Evolutionary conservation across 2,888 invertebrate species (phyloP).

Genomic region (Papilio demoleus): DNA sequence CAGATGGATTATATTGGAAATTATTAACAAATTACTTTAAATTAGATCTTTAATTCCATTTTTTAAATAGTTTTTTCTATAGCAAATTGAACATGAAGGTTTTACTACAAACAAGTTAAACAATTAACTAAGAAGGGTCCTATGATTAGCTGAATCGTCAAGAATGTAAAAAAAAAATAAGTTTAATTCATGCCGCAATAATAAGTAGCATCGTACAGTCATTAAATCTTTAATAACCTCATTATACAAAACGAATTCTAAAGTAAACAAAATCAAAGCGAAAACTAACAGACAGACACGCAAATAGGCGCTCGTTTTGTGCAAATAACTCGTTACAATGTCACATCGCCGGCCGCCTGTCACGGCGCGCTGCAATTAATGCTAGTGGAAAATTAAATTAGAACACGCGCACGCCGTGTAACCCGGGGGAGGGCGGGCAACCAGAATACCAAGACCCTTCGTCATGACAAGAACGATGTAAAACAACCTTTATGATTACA

Average conservation of each 20-base stretch:
- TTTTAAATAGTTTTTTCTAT: no score
- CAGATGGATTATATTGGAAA: constrained; percentile 49
- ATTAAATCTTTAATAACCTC: constrained; percentile 12
- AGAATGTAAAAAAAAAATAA: no score
- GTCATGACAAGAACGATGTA: constrained; percentile 38
- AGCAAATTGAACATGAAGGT: no score
- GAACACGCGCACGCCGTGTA: constrained; percentile 76
- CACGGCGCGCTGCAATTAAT: constrained; percentile 72
- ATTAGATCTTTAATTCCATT: background rate
- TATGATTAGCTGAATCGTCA: no score
- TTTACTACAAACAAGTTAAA: no score
- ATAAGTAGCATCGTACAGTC: no score
- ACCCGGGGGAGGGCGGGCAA: constrained; percentile 63
- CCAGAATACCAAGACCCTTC: constrained; percentile 57
- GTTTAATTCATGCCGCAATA: no score
- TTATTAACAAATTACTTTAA: constrained; percentile 30
- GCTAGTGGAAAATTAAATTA: constrained; percentile 82
- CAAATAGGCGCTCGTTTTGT: constrained; percentile 56
- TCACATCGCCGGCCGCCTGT: constrained; percentile 61
- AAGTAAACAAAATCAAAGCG: constrained; percentile 45
- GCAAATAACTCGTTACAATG: constrained; percentile 70
- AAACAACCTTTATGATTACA: constrained; percentile 45
- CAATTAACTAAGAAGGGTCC: background rate
- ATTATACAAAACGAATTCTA: constrained; percentile 22
- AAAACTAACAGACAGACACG: constrained; percentile 53